These are phyloP conservation scores for Polietes domitor DNA, from an alignment of 2,888 invertebrate species.

Conservation along the genomic window DNA sequence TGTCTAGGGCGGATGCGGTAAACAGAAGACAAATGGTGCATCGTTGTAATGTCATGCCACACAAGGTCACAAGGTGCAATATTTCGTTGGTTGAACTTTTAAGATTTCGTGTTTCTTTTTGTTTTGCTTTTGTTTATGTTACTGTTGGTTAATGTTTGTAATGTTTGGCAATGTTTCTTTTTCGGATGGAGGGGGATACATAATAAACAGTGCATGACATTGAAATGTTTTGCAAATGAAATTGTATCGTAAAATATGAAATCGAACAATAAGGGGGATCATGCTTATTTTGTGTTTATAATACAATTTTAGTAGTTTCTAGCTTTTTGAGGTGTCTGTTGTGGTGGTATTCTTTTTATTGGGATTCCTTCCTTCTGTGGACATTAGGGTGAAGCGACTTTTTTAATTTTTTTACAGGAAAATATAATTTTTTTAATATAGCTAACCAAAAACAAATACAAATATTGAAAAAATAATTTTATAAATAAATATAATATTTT, in stretches of 20 bases:
- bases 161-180: conserved; percentile 18
- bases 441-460: no score
- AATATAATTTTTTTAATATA: no score
- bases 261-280: no score
- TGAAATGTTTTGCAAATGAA: conserved; percentile 37
- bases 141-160: neutral
- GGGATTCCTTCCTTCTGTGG: no score
- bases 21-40: conserved; percentile 24
- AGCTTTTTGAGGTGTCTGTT: no score
- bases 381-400: no score
- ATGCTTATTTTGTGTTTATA: no score
- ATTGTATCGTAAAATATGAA: conserved; percentile 11
- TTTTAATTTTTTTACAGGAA: no score
- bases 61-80: conserved; percentile 56
- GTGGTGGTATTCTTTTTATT: no score
- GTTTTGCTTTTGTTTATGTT: neutral
- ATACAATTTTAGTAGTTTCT: no score
- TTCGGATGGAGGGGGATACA: neutral
- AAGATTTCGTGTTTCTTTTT: conserved; percentile 16
- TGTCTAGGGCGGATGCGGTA: neutral
- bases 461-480: no score
- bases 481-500: no score
- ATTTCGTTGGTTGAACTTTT: conserved; percentile 37
- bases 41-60: conserved; percentile 51
- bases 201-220: conserved; percentile 58